Evolutionary conservation across 2,113 vertebrate species (phyloP).

Genomic region (Mus pahari): DNA sequence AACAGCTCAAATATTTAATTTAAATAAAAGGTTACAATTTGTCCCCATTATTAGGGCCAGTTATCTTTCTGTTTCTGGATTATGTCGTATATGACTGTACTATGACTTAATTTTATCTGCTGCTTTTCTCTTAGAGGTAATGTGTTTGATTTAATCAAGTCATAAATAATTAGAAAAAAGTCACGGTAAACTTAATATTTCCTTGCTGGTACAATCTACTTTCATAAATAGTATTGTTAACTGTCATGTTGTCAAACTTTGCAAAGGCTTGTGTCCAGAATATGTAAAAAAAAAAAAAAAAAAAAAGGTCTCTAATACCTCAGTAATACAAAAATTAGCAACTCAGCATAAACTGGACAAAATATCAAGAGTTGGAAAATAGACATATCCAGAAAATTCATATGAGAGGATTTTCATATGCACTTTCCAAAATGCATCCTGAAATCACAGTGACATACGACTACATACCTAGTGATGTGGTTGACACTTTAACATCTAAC

Average conservation of each 20-base stretch:
- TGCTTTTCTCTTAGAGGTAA: not conserved
- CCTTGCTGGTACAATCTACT: not conserved
- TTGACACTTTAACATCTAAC: constrained; percentile 21
- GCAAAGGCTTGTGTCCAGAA: not conserved
- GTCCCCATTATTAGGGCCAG: not conserved
- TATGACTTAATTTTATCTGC: not conserved
- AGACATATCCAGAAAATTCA: not conserved
- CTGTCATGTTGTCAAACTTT: constrained; percentile 9
- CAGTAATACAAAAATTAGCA: constrained; percentile 16
- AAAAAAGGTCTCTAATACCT: not conserved
- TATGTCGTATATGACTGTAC: not conserved
- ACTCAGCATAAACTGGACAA: not conserved
- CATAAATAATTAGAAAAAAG: constrained; percentile 50
- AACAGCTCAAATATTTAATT: constrained; percentile 22
- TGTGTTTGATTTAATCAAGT: not conserved
- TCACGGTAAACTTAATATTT: not conserved
- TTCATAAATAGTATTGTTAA: constrained; percentile 11
- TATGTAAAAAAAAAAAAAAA: not conserved
- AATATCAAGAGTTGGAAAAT: not conserved
- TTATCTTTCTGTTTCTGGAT: constrained; percentile 30
- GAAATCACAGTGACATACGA: not conserved
- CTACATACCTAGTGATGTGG: not conserved
- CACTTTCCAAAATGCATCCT: not conserved
- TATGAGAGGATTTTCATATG: not conserved
- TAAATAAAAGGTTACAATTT: constrained; percentile 35